Evolutionary conservation across 1,140 invertebrate species (phyloP), one percentile per base, ranked within the genome.

Genomic region (Gryon sp.): DNA sequence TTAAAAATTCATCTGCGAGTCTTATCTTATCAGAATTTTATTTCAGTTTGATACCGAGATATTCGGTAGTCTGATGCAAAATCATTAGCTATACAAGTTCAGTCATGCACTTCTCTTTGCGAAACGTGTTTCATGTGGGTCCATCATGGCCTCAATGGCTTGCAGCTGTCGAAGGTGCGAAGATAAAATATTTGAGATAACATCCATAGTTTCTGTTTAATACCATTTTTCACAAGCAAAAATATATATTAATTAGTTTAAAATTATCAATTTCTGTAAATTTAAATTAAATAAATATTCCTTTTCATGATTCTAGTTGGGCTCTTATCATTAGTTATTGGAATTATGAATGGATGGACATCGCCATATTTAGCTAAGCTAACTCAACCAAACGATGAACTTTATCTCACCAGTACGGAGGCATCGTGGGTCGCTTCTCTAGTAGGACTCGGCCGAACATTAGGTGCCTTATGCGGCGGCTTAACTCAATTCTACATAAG

Each of bases 381-480:
- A 2, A 85, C 88, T 9, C 83, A 81, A 0, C 46, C 83, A n/a
- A 82, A 91, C 40, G 90, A 90, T 0, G 84, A 87, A 3, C 86
- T 93, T n/a, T 87, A 86, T n/a, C 86, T 92, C 11, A 90, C 91
- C 0, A 52, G 86, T 1, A 87, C 90, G 34, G 90, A 93, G 82
- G 91, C 90, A 41, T 93, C 93, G 1, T 93, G 92, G 92, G 90
- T 94, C 20, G 91, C 91, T 4, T 90, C 91, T 0, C 70, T 92
- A 5, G 82, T 92, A 79, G 91, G 91, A 40, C 75, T 92, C 0
- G 88, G 90, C 0, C 83, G 88, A 38, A 55, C 89, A n/a, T 11
- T 88, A 0, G 90, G 90, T 2, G 87, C 88, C 0, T 32, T 88
- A 0, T 22, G 76, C 0, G 87, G 87, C 4, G 82, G 84, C 6